Base-by-base conservation (phyloP, 2,113 vertebrate species). In the Heteronetta atricapilla region DNA sequence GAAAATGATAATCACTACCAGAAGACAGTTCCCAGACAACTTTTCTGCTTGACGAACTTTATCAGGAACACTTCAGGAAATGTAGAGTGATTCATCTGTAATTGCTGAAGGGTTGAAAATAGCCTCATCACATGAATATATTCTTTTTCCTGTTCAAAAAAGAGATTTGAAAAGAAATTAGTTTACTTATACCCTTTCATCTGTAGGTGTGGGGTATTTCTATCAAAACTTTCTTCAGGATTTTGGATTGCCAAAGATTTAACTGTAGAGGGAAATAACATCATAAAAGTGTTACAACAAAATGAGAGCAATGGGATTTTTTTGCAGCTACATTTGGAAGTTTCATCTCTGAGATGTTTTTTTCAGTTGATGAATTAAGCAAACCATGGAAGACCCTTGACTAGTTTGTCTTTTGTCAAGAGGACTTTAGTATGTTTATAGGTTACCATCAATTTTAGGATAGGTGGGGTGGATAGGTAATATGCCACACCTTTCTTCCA, bases 61-160 rank as follows among this genome's bases (percentile, higher is more conserved):
- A 85, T 93, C 82, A 78, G 73, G 46, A 94, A 29, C 62, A 66
- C 67, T 91, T 91, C 58, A 91, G 93, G 70, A 96, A 96, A 64
- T n/a, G 48, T 13, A 76, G 75, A 85, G 88, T 95, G 93, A 96
- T 62, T 91, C 82, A 94, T 88, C 88, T 64, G 12, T 91, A 96
- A 94, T 93, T 95, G 70, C 90, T 85, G 78, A 89, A 73, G 48
- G n/a, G 78, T 96, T 95, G 85, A 95, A 95, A 96, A 94, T 93
- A 94, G 53, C 66, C 53, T 93, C 38, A 68, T 96, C 82, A 91
- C 63, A 91, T 2, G 0, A 94, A 73, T 82, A 79, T 87, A 55
- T 82, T 40, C 36, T 42, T 94, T 82, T 82, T 91, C 70, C 90
- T 85, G 36, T 91, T 82, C 58, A 38, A 75, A 94, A 89, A 87